These are phyloP conservation scores for Drosophila birchii DNA, from an alignment of 2,888 invertebrate species.

Conservation along the genomic window DNA sequence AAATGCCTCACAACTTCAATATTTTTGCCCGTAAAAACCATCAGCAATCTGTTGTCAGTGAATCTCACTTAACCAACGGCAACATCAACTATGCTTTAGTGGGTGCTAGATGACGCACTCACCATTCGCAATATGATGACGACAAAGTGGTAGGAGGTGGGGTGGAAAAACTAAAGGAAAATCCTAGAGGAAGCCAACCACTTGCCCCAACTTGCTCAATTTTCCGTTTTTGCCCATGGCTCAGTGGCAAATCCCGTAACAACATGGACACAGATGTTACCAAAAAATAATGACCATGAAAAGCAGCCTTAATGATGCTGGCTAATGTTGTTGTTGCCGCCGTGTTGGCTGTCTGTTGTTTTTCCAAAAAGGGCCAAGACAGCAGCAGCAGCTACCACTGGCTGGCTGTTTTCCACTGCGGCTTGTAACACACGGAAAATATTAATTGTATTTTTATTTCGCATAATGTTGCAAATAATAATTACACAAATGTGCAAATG, in stretches of 20 bases:
- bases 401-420: conserved; percentile 24
- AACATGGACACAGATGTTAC: conserved; percentile 83
- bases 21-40: background rate
- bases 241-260: conserved; percentile 67
- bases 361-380: conserved; percentile 34
- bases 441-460: conserved; percentile 83
- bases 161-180: conserved; percentile 6
- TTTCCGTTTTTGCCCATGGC: conserved; percentile 43
- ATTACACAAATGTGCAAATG: conserved; percentile 82
- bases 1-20: background rate
- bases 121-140: conserved; percentile 47
- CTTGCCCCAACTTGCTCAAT: conserved; percentile 38
- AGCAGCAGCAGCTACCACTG: conserved; percentile 4
- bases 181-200: conserved; percentile 18
- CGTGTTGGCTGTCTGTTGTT: conserved; percentile 48
- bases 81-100: conserved; percentile 70
- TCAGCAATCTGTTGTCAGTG: conserved; percentile 61
- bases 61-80: conserved; percentile 5
- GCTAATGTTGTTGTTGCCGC: conserved; percentile 74
- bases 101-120: conserved; percentile 76
- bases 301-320: conserved; percentile 85
- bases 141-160: conserved; percentile 17
- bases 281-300: conserved; percentile 84
- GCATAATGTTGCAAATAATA: conserved; percentile 81
- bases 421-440: conserved; percentile 60